Evolutionary conservation across 2,888 invertebrate species (phyloP), one percentile per base, ranked within the genome.

Genomic region (Limnephilus rhombicus): DNA sequence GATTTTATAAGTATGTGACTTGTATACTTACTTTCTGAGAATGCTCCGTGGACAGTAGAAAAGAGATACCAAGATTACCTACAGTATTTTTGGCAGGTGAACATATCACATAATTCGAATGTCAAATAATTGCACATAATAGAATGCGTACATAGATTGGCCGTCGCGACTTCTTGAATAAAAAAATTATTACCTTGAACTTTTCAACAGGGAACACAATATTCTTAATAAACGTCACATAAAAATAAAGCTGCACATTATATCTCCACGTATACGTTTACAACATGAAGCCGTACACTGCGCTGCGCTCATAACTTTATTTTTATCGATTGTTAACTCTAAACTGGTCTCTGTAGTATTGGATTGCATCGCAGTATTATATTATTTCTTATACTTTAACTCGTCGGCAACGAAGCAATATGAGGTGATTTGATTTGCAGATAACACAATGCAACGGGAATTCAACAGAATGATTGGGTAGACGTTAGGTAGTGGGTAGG

Each of bases 251-350:
- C 18, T 37, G 37, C 68, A 68, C n/a, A 68, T 68, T 68, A 24
- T 68, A 9, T n/a, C 68, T n/a, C 18, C 68, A n/a, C 9, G 24
- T 68, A n/a, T 49, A 49, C 15, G 15, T 49, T 18, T n/a, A n/a
- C 68, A 68, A 68, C 24, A 41, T 34, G 83, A 83, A 83, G 83
- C 83, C 83, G 41, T 83, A 83, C 83, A 18, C 37, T 83, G 31
- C 37, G 34, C 37, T 83, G 31, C 37, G 34, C 83, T 18, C 83
- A 83, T 18, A 37, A 83, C 18, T 29, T 53, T 68, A n/a, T 83
- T 83, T 37, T 83, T 83, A 83, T 83, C 83, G 83, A 83, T 83
- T 83, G 24, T 34, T 15, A 83, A 83, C 83, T 83, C 31, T 31
- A 83, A 83, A 83, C 83, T n/a, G 83, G 83, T 83, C 83, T 34